Evolutionary conservation across 2,113 vertebrate genomes (phyloP).

Genomic region (Ptilorrhoa leucosticta): DNA sequence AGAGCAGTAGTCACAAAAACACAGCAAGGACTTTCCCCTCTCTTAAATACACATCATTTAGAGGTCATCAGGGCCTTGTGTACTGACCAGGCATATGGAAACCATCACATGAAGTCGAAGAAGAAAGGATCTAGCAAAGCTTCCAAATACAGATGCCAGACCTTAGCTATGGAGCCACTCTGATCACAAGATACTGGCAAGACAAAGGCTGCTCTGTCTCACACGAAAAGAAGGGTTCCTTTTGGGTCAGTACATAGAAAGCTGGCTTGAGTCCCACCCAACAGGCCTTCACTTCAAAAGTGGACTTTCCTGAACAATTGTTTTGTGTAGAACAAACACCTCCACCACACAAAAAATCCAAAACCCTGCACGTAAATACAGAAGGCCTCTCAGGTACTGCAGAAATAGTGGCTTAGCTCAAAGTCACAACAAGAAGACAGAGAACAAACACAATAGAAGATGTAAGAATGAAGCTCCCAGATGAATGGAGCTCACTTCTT

Average conservation of each 20-base stretch:
- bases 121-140: background rate
- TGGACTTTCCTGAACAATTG: background rate
- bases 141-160: background rate
- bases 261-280: background rate
- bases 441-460: background rate
- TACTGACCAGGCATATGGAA: background rate
- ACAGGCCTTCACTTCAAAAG: background rate
- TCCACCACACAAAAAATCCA: background rate
- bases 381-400: background rate
- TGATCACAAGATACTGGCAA: background rate
- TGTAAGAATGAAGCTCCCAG: background rate
- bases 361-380: background rate
- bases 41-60: background rate
- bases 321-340: background rate
- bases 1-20: background rate
- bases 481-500: background rate
- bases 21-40: background rate
- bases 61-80: background rate
- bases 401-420: background rate
- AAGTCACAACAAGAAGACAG: background rate
- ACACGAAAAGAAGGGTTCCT: background rate
- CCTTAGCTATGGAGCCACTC: background rate
- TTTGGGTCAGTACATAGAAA: background rate
- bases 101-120: background rate
- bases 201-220: background rate